Evolutionary conservation across 2,113 vertebrate species (phyloP).

Genomic region (Seriola quinqueradiata): DNA sequence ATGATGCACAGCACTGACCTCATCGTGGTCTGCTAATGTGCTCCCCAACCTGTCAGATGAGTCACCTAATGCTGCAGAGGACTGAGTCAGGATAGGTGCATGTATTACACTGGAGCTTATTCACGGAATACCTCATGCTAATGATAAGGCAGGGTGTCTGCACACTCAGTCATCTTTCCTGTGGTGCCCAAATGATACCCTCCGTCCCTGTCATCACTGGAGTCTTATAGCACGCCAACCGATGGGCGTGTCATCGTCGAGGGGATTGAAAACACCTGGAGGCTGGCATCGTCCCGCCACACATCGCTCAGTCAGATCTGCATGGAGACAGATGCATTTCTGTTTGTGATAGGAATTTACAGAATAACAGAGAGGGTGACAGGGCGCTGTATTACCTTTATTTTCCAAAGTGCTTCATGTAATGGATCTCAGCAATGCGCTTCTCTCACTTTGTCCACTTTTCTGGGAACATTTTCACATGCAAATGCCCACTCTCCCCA

Average conservation of each 20-base stretch:
- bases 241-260: slow-evolving; percentile 41
- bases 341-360: slow-evolving; percentile 63
- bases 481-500: slow-evolving; percentile 62
- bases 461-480: slow-evolving; percentile 41
- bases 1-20: slow-evolving; percentile 48
- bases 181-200: slow-evolving; percentile 74
- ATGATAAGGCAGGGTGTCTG: slow-evolving; percentile 68
- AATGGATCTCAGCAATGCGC: slow-evolving; percentile 59
- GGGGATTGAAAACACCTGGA: slow-evolving; percentile 72
- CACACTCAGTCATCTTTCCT: slow-evolving; percentile 57
- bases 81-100: slow-evolving; percentile 36
- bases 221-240: slow-evolving; percentile 49
- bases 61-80: slow-evolving; percentile 54
- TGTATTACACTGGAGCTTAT: slow-evolving; percentile 42
- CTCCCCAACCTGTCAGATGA: slow-evolving; percentile 43
- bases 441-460: slow-evolving; percentile 50
- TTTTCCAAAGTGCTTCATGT: slow-evolving; percentile 50
- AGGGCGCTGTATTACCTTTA: slow-evolving; percentile 35
- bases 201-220: slow-evolving; percentile 66
- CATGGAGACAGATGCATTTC: slow-evolving; percentile 61
- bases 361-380: slow-evolving; percentile 29
- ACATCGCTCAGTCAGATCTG: slow-evolving; percentile 59
- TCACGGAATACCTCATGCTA: slow-evolving; percentile 48
- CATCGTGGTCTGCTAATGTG: slow-evolving; percentile 25
- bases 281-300: slow-evolving; percentile 50